A percentile compares a stretch with the other conserved stretches of the same genome.
Evolutionary conservation across 2,113 vertebrate species (phyloP).

Genomic region (Jacana jacana): DNA sequence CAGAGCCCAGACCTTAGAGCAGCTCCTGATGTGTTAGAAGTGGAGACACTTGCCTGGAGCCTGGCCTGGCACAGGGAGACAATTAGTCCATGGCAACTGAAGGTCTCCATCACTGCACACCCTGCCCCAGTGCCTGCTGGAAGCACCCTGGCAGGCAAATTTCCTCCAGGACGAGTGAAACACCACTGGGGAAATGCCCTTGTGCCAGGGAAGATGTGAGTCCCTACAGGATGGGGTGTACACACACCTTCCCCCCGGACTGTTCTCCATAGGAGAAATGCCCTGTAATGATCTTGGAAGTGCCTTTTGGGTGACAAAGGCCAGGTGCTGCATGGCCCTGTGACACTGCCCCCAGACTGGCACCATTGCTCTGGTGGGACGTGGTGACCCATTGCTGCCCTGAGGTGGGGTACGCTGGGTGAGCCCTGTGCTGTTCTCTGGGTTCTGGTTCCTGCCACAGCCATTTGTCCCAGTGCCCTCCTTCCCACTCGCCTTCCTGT

Average conservation of each 20-base stretch:
- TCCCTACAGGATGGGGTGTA: neutral
- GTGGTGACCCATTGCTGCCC: fast-evolving
- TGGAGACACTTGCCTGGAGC: fast-evolving
- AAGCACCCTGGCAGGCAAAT: neutral
- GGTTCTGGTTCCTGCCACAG: neutral
- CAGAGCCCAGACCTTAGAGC: neutral
- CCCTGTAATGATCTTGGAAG: neutral
- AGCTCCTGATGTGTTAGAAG: neutral
- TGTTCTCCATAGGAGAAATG: neutral
- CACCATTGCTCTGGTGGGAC: neutral
- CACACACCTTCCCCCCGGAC: fast-evolving
- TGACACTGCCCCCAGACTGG: neutral
- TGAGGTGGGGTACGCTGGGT: fast-evolving
- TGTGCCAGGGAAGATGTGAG: neutral
- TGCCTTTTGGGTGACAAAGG: neutral
- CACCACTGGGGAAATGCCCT: neutral
- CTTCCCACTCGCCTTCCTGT: neutral
- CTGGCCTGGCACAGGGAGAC: neutral
- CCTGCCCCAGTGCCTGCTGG: neutral
- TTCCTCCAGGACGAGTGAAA: neutral
- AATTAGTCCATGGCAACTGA: neutral
- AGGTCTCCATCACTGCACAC: neutral
- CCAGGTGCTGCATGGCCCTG: fast-evolving
- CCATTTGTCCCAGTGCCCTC: neutral
- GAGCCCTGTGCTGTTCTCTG: fast-evolving